Evolutionary conservation across 1,140 invertebrate species (phyloP), one percentile per base, ranked within the genome.

Genomic region (Bicyclus anynana): DNA sequence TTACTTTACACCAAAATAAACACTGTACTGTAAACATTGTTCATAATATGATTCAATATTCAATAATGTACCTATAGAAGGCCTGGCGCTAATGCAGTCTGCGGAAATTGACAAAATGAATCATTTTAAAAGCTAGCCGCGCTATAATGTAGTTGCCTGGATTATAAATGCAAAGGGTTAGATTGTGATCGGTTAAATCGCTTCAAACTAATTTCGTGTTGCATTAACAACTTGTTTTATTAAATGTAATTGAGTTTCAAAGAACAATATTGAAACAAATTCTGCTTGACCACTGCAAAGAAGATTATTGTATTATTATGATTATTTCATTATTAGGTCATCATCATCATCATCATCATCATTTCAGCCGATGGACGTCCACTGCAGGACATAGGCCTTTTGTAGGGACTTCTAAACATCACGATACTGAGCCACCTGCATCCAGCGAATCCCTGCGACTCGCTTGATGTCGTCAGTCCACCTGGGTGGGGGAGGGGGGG

Each of bases 121-220:
- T 65, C 44, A 56, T 59, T 55, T 46, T 53, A 57, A 57, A 51
- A 23, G 48, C 50, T 20, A 53, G 49, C 54, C 29, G 27, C 18
- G 42, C 50, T 52, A 56, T 68, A 59, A 38, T 10, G 12, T 38
- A 14, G 6, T 1, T 33, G 7, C 7, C 10, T 10, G 1, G 29
- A 38, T 35, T 35, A 14, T 38, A 17, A 38, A 14, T 38, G 37
- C 37, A 63, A 60, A 65, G 64, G 54, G 17, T 33, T 66, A 42
- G 72, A 73, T 75, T 35, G 17, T 53, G 76, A 80, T 80, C 77
- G 66, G 37, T 52, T 54, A 76, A 77, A 80, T 81, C 59, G 75
- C 61, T 78, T 75, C 67, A 20, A 55, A 59, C 56, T 48, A 56
- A 62, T 56, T 62, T 40, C 53, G 53, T 56, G 53, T 60, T 62